Evolutionary conservation across 2,888 invertebrate species (phyloP), one percentile per base, ranked within the genome.

Genomic region (Apamea sordens): DNA sequence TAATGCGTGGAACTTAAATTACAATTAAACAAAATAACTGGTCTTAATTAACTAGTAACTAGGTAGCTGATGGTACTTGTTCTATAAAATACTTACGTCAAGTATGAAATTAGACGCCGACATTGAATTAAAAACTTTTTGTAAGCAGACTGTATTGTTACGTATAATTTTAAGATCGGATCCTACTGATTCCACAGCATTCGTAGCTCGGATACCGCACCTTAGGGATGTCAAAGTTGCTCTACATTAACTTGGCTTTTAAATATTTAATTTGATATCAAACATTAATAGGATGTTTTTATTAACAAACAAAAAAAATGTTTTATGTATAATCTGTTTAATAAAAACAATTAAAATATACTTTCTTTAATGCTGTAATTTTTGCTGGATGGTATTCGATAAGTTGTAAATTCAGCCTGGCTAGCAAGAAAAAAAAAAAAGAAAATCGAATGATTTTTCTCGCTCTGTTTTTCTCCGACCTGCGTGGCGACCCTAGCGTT

Each of bases 1-100:
- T 89, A 88, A 88, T 83, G 88, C 87, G 86, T 88, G 84, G 86
- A 89, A 88, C 86, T 88, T 84, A 89, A 90, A 92, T 85, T 84
- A 89, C 86, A 90, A 90, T 90, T 89, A 91, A 91, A 90, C 88
- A 89, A 85, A 90, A 89, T 90, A 90, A 89, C 81, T 86, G 78
- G 73, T 75, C 88, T 90, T 92, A 92, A 92, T 92, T 91, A 90
- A 89, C 77, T 72, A 91, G 91, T 91, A 90, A 89, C 76, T 76
- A 83, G 53, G 70, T 76, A 74, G 68, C 50, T 32, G n/a, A 65
- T 82, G 76, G 59, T 75, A 69, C 68, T 81, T 65, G 68, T 72
- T 69, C 44, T 63, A 47, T 75, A 67, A 69, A 72, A 87, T 85
- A 79, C 47, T 79, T 79, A 44, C 67, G 56, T 68, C 50, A 71